These are phyloP conservation scores for Platyura marginata DNA, from an alignment of 1,140 invertebrate species.

Conservation along the genomic window DNA sequence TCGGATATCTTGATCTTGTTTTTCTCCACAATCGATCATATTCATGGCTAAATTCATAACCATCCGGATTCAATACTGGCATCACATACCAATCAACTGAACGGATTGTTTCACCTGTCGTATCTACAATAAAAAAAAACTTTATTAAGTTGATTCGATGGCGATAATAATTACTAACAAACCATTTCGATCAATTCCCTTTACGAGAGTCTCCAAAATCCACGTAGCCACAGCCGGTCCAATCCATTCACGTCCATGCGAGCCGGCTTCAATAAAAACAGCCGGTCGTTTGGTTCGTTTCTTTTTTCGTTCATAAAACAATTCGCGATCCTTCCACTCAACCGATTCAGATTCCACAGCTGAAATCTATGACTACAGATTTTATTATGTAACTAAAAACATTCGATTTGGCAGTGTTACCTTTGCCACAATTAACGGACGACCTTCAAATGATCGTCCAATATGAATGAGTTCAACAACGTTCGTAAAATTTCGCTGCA, in stretches of 20 bases:
- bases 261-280: conserved; percentile 45
- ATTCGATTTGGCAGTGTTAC: conserved; percentile 4
- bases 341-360: too few species aligned
- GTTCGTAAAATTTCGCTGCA: conserved; percentile 41
- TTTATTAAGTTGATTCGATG: neutral
- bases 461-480: conserved; percentile 43
- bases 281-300: conserved; percentile 28
- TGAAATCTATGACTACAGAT: too few species aligned
- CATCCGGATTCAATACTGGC: conserved; percentile 62
- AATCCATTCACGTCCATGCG: conserved; percentile 76
- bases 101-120: neutral
- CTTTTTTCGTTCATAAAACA: conserved; percentile 13
- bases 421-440: conserved; percentile 47
- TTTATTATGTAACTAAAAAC: too few species aligned
- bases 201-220: conserved; percentile 53
- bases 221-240: conserved; percentile 59
- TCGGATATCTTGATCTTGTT: conserved; percentile 41
- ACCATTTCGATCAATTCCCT: conserved; percentile 35
- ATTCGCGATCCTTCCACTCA: too few species aligned
- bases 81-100: conserved; percentile 56
- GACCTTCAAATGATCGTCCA: conserved; percentile 50
- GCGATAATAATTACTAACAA: conserved; percentile 6
- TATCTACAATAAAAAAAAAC: neutral
- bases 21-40: conserved; percentile 63
- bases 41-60: conserved; percentile 58